These are phyloP conservation scores for Physella acuta DNA, from an alignment of 1,140 invertebrate species.

Conservation along the genomic window DNA sequence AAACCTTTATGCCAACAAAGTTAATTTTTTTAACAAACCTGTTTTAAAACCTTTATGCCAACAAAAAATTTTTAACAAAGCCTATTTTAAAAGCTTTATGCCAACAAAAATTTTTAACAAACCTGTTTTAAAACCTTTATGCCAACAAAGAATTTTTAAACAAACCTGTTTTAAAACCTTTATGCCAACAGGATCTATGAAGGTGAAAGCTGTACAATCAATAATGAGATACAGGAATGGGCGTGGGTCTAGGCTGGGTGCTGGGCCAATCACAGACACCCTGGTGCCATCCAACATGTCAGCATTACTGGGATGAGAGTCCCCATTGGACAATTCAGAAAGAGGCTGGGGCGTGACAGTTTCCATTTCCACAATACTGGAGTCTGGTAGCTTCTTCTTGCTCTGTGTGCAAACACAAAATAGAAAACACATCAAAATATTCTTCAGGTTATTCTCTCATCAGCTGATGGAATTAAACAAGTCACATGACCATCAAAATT, in stretches of 20 bases:
- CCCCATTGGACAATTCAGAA: constrained; percentile 1
- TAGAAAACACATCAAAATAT: background rate
- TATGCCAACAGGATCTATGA: constrained; percentile 51
- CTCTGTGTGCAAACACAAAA: no score
- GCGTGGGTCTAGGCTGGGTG: constrained; percentile 28
- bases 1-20: no score
- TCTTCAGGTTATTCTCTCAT: no score
- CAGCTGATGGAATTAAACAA: no score
- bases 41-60: constrained; percentile 47
- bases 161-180: constrained; percentile 47
- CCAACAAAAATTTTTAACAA: no score
- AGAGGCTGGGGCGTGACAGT: constrained; percentile 17
- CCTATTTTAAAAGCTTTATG: no score
- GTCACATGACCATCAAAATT: no score
- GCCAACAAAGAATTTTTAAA: no score
- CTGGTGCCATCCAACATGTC: constrained; percentile 8
- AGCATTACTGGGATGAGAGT: background rate
- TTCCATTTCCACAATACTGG: constrained; percentile 29
- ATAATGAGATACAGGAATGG: constrained; percentile 47
- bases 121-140: no score
- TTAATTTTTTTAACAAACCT: no score
- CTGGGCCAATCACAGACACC: constrained; percentile 14
- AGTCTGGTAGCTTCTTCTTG: constrained; percentile 26
- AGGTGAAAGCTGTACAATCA: constrained; percentile 47
- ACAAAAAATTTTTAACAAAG: no score